A percentile compares a stretch with the other conserved stretches of the same genome.
phyloP scores from a whole-genome alignment of 2,113 vertebrate species.

The Eurypyga helias region DNA sequence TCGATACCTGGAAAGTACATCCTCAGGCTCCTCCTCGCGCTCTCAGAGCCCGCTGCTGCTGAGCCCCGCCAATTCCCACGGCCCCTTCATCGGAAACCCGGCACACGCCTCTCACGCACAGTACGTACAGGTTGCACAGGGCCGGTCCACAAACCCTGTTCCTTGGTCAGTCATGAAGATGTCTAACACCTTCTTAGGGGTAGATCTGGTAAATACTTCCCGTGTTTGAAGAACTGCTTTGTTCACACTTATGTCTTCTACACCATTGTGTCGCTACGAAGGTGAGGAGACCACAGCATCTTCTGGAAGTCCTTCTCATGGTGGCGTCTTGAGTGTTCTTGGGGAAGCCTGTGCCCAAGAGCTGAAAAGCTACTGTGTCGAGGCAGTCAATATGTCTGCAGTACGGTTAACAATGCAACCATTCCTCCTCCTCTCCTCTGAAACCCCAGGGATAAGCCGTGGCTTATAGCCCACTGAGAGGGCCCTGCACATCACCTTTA shows the following conservation, averaged over 20 bases:
- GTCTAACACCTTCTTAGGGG: neutral
- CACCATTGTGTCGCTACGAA: too few relatives aligned
- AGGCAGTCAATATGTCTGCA: neutral
- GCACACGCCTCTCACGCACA: slow-evolving; percentile 73
- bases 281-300: neutral
- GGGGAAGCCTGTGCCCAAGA: neutral
- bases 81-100: slow-evolving; percentile 65
- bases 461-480: neutral
- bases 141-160: neutral
- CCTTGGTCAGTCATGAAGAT: neutral
- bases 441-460: neutral
- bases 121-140: neutral
- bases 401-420: neutral
- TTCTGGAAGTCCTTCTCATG: neutral
- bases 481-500: neutral
- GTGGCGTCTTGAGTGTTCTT: neutral
- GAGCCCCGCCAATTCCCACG: slow-evolving; percentile 83
- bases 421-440: neutral
- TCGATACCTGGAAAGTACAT: slow-evolving; percentile 87
- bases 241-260: neutral
- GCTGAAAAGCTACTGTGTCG: neutral
- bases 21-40: slow-evolving; percentile 87
- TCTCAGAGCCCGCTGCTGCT: slow-evolving; percentile 89
- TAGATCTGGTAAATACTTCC: neutral
- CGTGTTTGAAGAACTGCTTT: neutral